Base-by-base conservation (phyloP, 1,140 invertebrate species). In the Asbolus verrucosus region DNA sequence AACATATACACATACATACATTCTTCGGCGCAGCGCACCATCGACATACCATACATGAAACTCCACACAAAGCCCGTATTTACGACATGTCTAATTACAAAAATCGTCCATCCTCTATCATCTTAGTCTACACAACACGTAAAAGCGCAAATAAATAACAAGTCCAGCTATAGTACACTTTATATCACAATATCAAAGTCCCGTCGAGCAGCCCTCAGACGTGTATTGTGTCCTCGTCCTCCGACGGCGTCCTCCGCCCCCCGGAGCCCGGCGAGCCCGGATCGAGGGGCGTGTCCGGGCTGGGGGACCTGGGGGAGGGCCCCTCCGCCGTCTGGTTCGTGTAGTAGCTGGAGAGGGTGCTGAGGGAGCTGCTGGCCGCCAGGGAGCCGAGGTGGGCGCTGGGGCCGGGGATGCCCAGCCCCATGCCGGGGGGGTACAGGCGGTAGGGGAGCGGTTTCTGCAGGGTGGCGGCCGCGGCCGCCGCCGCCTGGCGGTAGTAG, bases 381-480 rank as follows among this genome's bases (percentile, higher is more conserved):
- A 88, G 73, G n/a, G 83, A 83, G n/a, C 85, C 83, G 2, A 86
- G 75, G 4, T 85, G 82, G 16, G 87, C 85, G 18, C 88, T 89
- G 1, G 89, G 88, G 16, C 88, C 87, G 6, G 89, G 87, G 21
- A 90, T 80, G 66, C 84, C 85, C 61, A 87, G 76, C 6, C 85
- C 85, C 84, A 89, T 86, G 16, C 86, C 82, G 5, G 87, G 83
- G 0, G 87, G 88, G 73, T 90, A 90, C 4, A 90, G 86, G 78
- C 94, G 87, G 82, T 95, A 95, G 27, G 94, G 91, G 79, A 96
- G 83, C 33, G 89, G 96, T 85, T 91, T 98, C 83, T 93, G 96
- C 77, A 95, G 87, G 74, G 88, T 94, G 76, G 89, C 90, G 6
- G 90, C 89, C 71, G 90, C 89, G 2, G 87, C 88, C 1, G 86